Percentiles rank a stretch among this genome's conserved stretches.
Evolutionary conservation across 2,113 vertebrate species (phyloP).

Genomic region (Castor canadensis): DNA sequence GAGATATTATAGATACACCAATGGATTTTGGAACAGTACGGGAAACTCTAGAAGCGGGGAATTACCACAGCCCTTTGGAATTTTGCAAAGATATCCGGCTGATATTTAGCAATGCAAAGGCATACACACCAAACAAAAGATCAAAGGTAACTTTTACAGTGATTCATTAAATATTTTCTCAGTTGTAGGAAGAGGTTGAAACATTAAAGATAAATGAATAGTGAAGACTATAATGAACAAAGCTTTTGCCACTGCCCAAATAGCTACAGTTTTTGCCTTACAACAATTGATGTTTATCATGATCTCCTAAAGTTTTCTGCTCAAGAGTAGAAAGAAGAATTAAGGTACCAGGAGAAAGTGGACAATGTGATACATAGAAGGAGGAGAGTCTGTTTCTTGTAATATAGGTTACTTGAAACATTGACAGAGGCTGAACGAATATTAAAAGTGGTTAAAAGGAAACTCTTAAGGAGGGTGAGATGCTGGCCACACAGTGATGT

Average conservation of each 20-base stretch:
- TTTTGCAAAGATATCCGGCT: conserved; percentile 96
- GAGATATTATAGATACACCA: conserved; percentile 93
- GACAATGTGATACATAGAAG: background rate
- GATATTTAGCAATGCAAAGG: conserved; percentile 97
- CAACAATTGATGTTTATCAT: background rate
- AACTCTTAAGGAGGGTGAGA: background rate
- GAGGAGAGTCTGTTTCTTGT: background rate
- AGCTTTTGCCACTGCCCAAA: accelerated
- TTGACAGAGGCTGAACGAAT: background rate
- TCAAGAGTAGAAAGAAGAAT: background rate
- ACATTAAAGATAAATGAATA: background rate
- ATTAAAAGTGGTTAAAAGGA: background rate
- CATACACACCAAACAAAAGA: conserved; percentile 97
- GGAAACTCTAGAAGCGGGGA: conserved; percentile 89
- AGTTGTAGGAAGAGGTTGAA: background rate
- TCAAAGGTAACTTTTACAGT: conserved; percentile 86
- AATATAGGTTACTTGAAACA: background rate
- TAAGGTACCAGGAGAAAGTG: background rate
- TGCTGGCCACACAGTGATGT: background rate
- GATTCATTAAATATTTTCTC: background rate
- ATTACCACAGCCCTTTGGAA: conserved; percentile 94
- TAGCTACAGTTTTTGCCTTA: background rate
- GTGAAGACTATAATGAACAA: background rate
- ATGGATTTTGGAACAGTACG: conserved; percentile 96
- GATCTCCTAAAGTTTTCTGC: background rate